A percentile compares a stretch with the other conserved stretches of the same genome.
Conservation (phyloP, 2,797 vertebrate genomes). For the Myiotriccus ornatus region DNA sequence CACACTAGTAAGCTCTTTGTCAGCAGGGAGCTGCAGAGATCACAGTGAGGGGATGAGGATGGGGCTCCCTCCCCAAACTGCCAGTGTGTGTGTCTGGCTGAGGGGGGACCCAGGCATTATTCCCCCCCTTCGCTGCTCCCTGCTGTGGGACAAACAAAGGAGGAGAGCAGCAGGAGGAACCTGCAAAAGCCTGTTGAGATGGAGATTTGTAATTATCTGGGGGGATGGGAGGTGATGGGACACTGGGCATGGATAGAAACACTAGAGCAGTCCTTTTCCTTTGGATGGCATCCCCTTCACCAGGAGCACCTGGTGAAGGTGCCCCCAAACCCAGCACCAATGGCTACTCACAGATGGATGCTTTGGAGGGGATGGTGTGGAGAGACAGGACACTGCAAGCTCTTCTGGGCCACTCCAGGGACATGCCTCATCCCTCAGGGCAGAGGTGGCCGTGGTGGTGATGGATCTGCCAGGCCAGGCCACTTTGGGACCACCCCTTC, state of each 20-base stretch:
- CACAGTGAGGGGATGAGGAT: background rate
- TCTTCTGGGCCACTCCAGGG: background rate
- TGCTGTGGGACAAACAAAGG: background rate
- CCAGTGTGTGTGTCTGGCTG: background rate
- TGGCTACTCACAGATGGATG: background rate
- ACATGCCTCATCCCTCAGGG: rapidly evolving
- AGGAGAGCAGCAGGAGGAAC: background rate
- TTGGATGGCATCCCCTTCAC: background rate
- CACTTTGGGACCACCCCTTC: background rate
- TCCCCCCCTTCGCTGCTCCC: background rate
- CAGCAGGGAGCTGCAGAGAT: background rate
- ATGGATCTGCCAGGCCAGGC: background rate
- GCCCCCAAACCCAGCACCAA: background rate
- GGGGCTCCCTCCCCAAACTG: background rate
- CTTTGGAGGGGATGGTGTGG: background rate
- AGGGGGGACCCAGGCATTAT: background rate
- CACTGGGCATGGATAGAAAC: background rate
- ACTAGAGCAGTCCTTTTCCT: background rate
- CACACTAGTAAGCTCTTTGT: background rate
- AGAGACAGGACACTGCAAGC: background rate
- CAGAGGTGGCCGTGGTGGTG: background rate
- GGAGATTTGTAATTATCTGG: background rate
- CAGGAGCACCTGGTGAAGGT: background rate
- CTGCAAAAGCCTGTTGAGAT: background rate
- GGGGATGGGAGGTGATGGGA: background rate